Evolutionary conservation across 2,113 vertebrate genomes (phyloP).

Genomic region (Corvus moneduloides): DNA sequence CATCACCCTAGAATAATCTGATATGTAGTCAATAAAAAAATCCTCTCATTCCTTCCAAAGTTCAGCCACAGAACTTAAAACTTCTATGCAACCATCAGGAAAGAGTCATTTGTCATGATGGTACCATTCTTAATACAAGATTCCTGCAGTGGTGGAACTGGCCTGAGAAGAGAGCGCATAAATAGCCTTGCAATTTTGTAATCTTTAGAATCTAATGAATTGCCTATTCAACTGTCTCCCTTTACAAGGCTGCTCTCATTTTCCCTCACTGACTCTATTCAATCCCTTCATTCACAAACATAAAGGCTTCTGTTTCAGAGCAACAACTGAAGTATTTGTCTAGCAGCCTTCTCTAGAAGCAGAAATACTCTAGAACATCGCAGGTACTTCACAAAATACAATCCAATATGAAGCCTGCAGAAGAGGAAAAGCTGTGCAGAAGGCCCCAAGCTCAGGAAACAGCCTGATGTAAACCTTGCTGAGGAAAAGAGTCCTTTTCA

Average conservation of each 20-base stretch:
- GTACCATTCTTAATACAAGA: neutral
- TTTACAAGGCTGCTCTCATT: slow-evolving; percentile 45
- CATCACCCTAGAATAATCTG: neutral
- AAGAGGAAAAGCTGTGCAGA: neutral
- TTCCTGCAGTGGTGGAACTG: slow-evolving; percentile 13
- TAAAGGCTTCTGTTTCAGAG: slow-evolving; percentile 49
- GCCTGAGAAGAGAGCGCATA: neutral
- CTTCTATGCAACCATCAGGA: neutral
- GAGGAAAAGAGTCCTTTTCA: neutral
- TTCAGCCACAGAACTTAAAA: neutral
- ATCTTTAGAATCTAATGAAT: slow-evolving; percentile 55
- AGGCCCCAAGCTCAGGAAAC: neutral
- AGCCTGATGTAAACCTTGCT: neutral
- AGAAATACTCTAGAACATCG: slow-evolving; percentile 39
- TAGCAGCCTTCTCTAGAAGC: slow-evolving; percentile 27
- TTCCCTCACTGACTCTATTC: slow-evolving; percentile 28
- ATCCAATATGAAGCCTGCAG: neutral
- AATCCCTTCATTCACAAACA: slow-evolving; percentile 48
- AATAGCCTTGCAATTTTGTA: slow-evolving; percentile 42
- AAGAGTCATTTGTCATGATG: neutral
- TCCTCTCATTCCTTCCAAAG: neutral
- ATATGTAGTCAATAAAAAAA: neutral
- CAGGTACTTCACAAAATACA: slow-evolving; percentile 28
- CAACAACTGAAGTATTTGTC: slow-evolving; percentile 16
- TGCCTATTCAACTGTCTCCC: slow-evolving; percentile 43